Evolutionary conservation across 1,140 invertebrate species (phyloP).

Genomic region (Cephus cinctus): DNA sequence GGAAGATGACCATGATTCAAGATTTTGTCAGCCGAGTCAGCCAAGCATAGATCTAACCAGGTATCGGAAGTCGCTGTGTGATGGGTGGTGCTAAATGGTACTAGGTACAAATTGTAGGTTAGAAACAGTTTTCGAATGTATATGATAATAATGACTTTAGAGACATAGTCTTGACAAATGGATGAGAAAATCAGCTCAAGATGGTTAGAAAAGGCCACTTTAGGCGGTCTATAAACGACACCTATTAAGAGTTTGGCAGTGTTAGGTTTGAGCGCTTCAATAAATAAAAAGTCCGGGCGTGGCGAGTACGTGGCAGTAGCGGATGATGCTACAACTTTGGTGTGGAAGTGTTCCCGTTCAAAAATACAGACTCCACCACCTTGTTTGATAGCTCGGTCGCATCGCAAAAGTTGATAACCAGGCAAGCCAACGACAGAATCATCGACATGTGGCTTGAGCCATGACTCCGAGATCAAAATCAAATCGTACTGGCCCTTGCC

Average conservation of each 20-base stretch:
- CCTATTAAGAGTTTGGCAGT: neutral
- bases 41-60: neutral
- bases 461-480: too few relatives aligned
- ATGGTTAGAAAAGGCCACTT: neutral
- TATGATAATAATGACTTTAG: constrained; percentile 1
- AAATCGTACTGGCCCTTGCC: too few relatives aligned
- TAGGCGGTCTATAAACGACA: constrained; percentile 1
- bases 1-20: neutral
- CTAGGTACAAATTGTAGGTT: neutral
- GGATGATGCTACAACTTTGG: neutral
- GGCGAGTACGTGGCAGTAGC: neutral
- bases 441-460: too few relatives aligned
- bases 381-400: too few relatives aligned
- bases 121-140: neutral
- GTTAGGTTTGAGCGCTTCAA: neutral
- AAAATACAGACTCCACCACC: too few relatives aligned
- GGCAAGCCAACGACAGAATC: too few relatives aligned
- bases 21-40: neutral
- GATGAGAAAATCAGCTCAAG: neutral
- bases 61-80: neutral
- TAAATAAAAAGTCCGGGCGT: neutral
- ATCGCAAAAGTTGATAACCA: too few relatives aligned
- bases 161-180: neutral
- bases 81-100: neutral
- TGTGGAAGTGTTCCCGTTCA: neutral